Base-by-base conservation (phyloP, 2,113 vertebrate species). In the Oreochromis spilurus region DNA sequence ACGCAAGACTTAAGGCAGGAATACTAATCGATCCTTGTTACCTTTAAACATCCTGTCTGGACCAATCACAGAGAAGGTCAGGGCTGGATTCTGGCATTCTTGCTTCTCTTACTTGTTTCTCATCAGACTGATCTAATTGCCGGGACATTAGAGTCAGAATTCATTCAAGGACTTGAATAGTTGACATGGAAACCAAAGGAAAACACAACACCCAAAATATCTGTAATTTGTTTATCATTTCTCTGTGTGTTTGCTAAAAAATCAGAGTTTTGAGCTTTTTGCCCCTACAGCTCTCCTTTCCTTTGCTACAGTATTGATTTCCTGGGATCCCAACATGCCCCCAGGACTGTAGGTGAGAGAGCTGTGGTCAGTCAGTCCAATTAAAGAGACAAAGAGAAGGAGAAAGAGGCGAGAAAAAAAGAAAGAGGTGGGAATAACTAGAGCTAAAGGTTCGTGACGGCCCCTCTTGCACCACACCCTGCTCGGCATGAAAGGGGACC, bases 61-160 rank as follows among this genome's bases (percentile, higher is more conserved):
- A 83, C 90, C 94, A 93, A 93, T 95, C 92, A 85, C 45, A 65
- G 90, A 87, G 87, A 95, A 95, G 94, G 95, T 95, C 94, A 93
- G 84, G 14, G 2, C 36, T 88, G 90, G 92, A 93, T 85, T 87
- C 77, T 1, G 89, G 91, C 90, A 14, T 45, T 89, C 48, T 67
- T 57, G 57, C 82, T 53, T 12, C 48, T 40, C 52, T 77, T 29
- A 50, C 36, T 80, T 57, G 19, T 72, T 86, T 89, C 75, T 81
- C 82, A 85, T 91, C 79, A 90, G 60, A 14, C 58, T 90, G 86
- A 95, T 94, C 75, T 81, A 83, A 94, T 91, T 92, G 90, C 88
- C n/a, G 52, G 5, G 19, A 91, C 52, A 84, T 94, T 92, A 91
- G 53, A 79, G 86, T 94, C 91, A 82, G 31, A 45, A 83, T 58